Base-by-base conservation (phyloP, 1,140 invertebrate genomes). In the Drosophila neocordata region DNA sequence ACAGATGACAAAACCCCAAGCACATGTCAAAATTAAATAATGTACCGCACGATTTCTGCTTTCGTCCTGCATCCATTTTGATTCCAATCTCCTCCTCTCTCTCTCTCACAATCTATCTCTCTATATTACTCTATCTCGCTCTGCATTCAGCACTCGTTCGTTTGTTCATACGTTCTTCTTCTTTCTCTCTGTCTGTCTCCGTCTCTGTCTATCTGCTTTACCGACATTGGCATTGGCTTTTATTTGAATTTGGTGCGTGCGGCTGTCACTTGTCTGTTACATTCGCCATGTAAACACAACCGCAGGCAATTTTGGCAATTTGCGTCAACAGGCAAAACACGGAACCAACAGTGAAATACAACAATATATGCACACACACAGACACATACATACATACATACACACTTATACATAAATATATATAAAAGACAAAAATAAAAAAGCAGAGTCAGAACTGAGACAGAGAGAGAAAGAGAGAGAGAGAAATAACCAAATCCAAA, bases 1-100 rank as follows among this genome's bases (percentile, higher is more conserved):
- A 82, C 64, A 65, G 67, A 70, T 65, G 66, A 68, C 51, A 67
- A 82, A 85, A 78, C 82, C 82, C 84, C 83, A 79, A 87, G 82
- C 82, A 87, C 82, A 88, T 87, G 82, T 88, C 82, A 87, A 76
- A 88, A 87, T 87, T 88, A 87, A 87, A 87, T 88, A 87, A 88
- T 82, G 82, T 87, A 82, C 79, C 82, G 81, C 81, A 85, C 81
- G 82, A 78, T 85, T 85, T 83, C 82, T 70, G 73, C 61, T 58
- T 34, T 71, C 65, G 59, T 68, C 59, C 72, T 79, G 52, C 59
- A 62, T 61, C 69, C 57, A 52, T 44, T 38, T 55, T 31, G 48
- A 22, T 18, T 52, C 11, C 37, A 38, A 12, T n/a, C 37, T 38
- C 37, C 12, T n/a, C 1, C 37, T 38, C n/a, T 38, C 37, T 13